Percentiles rank a stretch among this genome's conserved stretches.
These are phyloP conservation scores for Monarcha castaneiventris DNA, from an alignment of 2,113 vertebrate species.

Conservation along the genomic window DNA sequence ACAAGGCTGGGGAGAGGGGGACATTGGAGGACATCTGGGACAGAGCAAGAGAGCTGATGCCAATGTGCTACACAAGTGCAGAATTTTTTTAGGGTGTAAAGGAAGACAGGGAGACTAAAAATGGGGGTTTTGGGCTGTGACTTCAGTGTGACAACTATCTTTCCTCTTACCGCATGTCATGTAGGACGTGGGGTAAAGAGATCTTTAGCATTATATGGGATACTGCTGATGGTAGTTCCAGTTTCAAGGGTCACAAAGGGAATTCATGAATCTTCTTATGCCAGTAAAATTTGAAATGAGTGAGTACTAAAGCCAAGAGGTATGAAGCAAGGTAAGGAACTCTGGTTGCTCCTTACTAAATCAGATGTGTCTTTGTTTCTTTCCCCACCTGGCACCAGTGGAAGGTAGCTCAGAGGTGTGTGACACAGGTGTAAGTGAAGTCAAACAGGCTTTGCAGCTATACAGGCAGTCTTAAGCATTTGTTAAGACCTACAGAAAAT, in stretches of 20 bases:
- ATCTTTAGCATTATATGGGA: background rate
- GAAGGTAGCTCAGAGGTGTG: background rate
- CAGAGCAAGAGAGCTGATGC: background rate
- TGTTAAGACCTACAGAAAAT: background rate
- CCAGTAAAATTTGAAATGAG: background rate
- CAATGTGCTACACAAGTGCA: background rate
- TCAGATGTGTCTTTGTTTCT: background rate
- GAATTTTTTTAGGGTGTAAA: background rate
- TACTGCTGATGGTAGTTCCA: background rate
- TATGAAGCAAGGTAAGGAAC: background rate
- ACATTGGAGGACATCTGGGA: background rate
- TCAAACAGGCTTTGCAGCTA: background rate
- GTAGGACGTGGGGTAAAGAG: background rate
- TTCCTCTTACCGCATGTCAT: background rate
- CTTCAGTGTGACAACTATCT: background rate
- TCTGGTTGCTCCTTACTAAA: background rate
- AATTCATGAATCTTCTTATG: background rate
- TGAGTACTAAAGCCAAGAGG: background rate
- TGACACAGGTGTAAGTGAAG: background rate
- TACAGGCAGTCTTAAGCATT: background rate
- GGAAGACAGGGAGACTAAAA: background rate
- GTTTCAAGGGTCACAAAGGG: background rate
- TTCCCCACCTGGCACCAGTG: background rate
- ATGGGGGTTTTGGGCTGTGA: background rate
- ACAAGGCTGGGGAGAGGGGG: background rate